These are phyloP conservation scores for Drosophila yakuba DNA, from an alignment of 1,140 invertebrate species.

Conservation along the genomic window DNA sequence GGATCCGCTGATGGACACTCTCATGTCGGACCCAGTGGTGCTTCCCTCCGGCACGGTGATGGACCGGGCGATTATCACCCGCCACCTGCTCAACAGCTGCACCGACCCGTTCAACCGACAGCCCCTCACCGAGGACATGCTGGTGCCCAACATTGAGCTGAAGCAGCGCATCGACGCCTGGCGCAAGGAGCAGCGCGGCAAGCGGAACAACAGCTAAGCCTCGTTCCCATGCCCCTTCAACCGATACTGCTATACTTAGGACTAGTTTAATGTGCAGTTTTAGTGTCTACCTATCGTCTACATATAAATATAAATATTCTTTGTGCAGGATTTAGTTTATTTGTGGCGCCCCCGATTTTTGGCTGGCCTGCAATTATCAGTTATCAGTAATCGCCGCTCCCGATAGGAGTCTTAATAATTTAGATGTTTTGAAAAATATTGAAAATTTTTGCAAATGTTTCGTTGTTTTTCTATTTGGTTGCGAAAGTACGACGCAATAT, in stretches of 20 bases:
- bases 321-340: conserved; percentile 32
- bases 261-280: conserved; percentile 77
- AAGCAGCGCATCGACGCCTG: conserved; percentile 92
- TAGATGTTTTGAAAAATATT: conserved; percentile 20
- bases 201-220: conserved; percentile 76
- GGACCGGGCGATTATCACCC: conserved; percentile 96
- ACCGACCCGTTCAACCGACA: conserved; percentile 99
- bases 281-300: conserved; percentile 63
- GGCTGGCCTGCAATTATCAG: neutral
- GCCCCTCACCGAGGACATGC: conserved; percentile 94
- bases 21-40: conserved; percentile 98
- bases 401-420: conserved; percentile 1
- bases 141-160: conserved; percentile 90
- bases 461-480: conserved; percentile 14
- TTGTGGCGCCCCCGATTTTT: conserved; percentile 2
- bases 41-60: conserved; percentile 97
- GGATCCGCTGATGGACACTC: conserved; percentile 98
- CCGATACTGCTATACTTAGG: conserved; percentile 36
- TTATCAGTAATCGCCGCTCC: conserved; percentile 18
- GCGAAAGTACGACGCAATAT: conserved; percentile 10
- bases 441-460: conserved; percentile 38
- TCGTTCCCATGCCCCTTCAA: neutral
- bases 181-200: conserved; percentile 90
- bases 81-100: conserved; percentile 97
- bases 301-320: conserved; percentile 48